A percentile compares a stretch with the other conserved stretches of the same genome.
phyloP scores from a whole-genome alignment of 2,797 vertebrate species.

The Falco naumanni region DNA sequence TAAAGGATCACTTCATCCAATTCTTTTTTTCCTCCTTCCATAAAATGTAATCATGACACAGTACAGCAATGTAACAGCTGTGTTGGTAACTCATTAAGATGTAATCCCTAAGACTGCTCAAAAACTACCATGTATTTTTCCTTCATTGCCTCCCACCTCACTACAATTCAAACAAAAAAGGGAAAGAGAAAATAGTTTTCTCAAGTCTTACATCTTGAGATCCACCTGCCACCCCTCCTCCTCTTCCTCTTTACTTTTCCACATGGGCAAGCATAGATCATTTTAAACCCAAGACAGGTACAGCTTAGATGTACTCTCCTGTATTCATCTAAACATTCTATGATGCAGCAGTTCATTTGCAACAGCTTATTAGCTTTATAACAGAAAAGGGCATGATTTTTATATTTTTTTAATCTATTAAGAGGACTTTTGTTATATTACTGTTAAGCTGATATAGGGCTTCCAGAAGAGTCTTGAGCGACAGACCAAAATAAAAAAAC shows the following conservation, averaged over 20 bases:
- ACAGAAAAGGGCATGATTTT: neutral
- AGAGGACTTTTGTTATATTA: neutral
- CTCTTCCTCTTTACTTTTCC: neutral
- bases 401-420: neutral
- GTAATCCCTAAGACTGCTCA: neutral
- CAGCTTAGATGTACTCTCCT: neutral
- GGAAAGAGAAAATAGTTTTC: neutral
- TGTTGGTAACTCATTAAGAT: neutral
- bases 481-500: neutral
- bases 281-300: neutral
- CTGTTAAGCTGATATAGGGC: neutral
- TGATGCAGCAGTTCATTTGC: neutral
- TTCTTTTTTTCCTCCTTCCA: neutral
- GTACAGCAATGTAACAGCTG: slow-evolving; percentile 14
- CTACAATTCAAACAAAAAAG: neutral
- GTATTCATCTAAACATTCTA: neutral
- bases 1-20: neutral
- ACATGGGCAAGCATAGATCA: neutral
- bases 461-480: neutral
- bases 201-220: neutral
- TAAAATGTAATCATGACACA: slow-evolving; percentile 23
- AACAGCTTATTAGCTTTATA: neutral
- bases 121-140: neutral
- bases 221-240: neutral
- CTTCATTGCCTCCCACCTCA: neutral